These are phyloP conservation scores for Bothrops jararaca DNA, from an alignment of 2,113 vertebrate genomes.

Conservation along the genomic window DNA sequence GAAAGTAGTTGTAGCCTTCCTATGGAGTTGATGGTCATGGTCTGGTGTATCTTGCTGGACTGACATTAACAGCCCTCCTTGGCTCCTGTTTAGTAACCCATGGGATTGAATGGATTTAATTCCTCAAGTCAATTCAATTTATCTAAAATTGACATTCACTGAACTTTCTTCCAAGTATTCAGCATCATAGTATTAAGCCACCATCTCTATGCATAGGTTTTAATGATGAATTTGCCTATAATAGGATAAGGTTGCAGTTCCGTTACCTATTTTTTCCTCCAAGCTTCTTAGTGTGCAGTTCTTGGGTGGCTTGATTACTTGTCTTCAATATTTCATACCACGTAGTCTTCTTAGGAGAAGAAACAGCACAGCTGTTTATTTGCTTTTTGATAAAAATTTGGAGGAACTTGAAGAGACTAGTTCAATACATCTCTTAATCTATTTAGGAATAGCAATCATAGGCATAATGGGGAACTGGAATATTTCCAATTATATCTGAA, in stretches of 20 bases:
- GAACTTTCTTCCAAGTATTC: neutral
- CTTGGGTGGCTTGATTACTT: neutral
- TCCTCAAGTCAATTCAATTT: neutral
- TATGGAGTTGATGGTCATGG: neutral
- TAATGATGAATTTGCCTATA: slow-evolving; percentile 1
- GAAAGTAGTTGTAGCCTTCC: neutral
- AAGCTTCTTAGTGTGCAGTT: slow-evolving; percentile 28
- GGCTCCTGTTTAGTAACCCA: neutral
- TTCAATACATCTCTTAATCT: slow-evolving; percentile 18
- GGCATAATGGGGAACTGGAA: neutral
- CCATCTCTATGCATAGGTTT: slow-evolving; percentile 21
- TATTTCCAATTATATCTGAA: slow-evolving; percentile 18
- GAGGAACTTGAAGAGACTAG: slow-evolving; percentile 13
- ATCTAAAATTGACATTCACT: neutral
- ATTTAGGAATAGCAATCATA: slow-evolving; percentile 29
- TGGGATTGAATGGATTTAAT: neutral
- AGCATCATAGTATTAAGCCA: neutral
- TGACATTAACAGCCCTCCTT: neutral
- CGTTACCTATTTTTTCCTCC: neutral
- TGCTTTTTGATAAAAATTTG: slow-evolving; percentile 12
- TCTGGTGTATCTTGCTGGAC: neutral
- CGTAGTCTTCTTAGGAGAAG: slow-evolving; percentile 1
- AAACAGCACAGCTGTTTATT: neutral
- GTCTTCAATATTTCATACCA: slow-evolving; percentile 15
- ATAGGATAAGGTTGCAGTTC: neutral